These are phyloP conservation scores for Eueremaeus valkanovi DNA, from an alignment of 2,888 invertebrate species.

Conservation along the genomic window DNA sequence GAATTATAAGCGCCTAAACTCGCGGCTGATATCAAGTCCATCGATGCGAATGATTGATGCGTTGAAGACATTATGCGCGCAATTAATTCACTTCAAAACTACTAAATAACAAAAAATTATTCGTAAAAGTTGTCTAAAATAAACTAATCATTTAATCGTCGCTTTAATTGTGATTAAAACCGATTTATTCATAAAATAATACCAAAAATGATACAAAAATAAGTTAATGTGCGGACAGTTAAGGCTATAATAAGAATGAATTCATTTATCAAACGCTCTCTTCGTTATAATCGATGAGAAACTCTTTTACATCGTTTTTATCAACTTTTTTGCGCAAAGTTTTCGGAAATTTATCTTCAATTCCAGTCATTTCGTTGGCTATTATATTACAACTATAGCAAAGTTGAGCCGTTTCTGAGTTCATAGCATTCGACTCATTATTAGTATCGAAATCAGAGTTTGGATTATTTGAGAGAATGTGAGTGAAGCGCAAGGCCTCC, in stretches of 20 bases:
- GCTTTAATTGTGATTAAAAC: too few relatives aligned
- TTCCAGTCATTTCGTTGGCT: conserved; percentile 32
- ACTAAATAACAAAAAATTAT: neutral
- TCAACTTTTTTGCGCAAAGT: conserved; percentile 13
- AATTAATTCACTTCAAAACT: neutral
- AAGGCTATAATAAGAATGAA: too few relatives aligned
- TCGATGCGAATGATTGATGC: neutral
- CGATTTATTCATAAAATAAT: too few relatives aligned
- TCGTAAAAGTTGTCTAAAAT: neutral
- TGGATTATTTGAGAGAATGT: conserved; percentile 40
- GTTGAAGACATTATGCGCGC: too few relatives aligned
- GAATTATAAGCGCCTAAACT: conserved; percentile 11
- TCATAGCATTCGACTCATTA: neutral
- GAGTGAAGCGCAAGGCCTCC: conserved; percentile 44
- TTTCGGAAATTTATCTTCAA: neutral
- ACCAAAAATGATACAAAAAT: conserved; percentile 1
- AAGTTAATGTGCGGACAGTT: neutral
- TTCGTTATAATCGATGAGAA: neutral
- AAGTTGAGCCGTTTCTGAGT: neutral
- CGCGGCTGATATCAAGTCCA: conserved; percentile 37
- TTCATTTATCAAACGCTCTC: neutral
- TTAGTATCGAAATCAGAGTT: neutral
- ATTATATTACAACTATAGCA: conserved; percentile 36
- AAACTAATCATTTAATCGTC: neutral
- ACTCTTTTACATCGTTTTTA: neutral